Evolutionary conservation across 2,888 invertebrate genomes (phyloP), one percentile per base, ranked within the genome.

Genomic region (Drosophila neonasuta): DNA sequence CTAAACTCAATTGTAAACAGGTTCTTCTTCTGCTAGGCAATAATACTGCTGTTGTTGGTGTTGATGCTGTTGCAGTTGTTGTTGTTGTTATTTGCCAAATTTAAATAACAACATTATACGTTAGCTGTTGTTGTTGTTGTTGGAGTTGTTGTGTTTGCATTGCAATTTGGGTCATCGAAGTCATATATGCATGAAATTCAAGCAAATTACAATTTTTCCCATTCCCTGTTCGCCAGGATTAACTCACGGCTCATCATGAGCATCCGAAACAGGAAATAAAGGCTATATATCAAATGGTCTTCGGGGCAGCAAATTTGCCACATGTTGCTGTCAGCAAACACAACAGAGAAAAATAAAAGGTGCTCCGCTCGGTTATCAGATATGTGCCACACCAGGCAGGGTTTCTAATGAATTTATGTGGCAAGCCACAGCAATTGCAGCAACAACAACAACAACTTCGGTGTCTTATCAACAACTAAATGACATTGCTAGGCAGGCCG

Each of bases 131-230:
- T 50, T 54, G 60, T 50, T 54, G 46, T 20, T 45, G 64, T 60
- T 62, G 66, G 42, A 62, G 64, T 15, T 69, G 73, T 48, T 51
- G 59, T 44, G 41, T 88, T 88, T 88, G 88, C 73, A 64, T 57
- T 79, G 72, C 76, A 88, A 88, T 88, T 88, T 88, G 73, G 88
- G 88, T 88, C 88, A 87, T 76, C 74, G 78, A 74, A 86, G 76
- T 85, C 80, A 80, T 82, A 82, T 84, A 82, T 84, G 77, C 79
- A 76, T 76, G 78, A 82, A 82, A 76, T 78, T 66, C 77, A 67
- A 74, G 59, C 59, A 68, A 73, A 71, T 71, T 62, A 57, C 74
- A 57, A 57, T 67, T 52, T 68, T 68, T 77, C 65, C 74, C 77
- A 81, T 62, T 58, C 54, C 57, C 52, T 55, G 57, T 11, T 42